Evolutionary conservation across 2,113 vertebrate species (phyloP).

Genomic region (Ginglymostoma cirratum): DNA sequence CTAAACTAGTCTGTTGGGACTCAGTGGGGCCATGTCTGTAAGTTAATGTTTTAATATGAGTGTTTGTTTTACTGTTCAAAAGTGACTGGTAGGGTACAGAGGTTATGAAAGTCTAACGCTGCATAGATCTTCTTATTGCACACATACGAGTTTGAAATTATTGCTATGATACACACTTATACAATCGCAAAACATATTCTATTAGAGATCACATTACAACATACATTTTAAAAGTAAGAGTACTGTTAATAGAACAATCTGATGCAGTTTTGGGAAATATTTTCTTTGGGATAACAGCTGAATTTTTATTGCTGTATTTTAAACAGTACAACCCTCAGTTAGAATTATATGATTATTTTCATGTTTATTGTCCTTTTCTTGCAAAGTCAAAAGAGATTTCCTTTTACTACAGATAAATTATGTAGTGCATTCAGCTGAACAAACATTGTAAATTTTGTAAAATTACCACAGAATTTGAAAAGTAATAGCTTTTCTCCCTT

Average conservation of each 20-base stretch:
- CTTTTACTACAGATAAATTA: constrained; percentile 83
- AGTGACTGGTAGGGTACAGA: not conserved
- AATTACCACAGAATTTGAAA: constrained; percentile 62
- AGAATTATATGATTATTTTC: constrained; percentile 64
- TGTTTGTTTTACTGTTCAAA: not conserved
- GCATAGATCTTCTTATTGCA: not conserved
- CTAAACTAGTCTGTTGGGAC: not conserved
- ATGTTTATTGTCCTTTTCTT: constrained; percentile 67
- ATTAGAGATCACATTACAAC: not conserved
- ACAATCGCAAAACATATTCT: not conserved
- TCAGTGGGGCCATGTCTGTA: not conserved
- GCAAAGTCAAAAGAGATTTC: constrained; percentile 76
- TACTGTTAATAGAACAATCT: not conserved
- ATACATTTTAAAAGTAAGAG: not conserved
- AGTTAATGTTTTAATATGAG: constrained; percentile 21
- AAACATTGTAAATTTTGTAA: constrained; percentile 70
- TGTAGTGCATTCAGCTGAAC: constrained; percentile 75
- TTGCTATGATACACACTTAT: not conserved
- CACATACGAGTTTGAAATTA: not conserved
- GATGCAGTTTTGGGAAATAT: constrained; percentile 46
- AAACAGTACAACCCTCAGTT: constrained; percentile 66
- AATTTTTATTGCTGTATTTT: constrained; percentile 62
- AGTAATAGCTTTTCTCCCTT: constrained; percentile 58
- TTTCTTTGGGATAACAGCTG: constrained; percentile 70
- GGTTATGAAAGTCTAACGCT: not conserved